Evolutionary conservation across 2,113 vertebrate species (phyloP).

Genomic region (Seriola quinqueradiata): DNA sequence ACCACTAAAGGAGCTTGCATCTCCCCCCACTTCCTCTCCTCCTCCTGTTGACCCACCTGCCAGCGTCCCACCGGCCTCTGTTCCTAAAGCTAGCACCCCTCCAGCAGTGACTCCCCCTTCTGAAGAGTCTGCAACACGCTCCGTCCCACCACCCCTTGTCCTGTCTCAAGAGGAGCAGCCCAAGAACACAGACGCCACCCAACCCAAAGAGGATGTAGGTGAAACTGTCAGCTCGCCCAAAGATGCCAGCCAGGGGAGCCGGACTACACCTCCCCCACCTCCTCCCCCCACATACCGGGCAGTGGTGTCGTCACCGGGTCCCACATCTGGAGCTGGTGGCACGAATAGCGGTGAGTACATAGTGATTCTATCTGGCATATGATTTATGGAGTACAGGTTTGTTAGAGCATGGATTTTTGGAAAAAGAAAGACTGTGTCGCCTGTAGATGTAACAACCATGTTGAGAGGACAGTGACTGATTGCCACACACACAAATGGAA

Average conservation of each 20-base stretch:
- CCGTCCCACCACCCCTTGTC: constrained; percentile 84
- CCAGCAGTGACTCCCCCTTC: constrained; percentile 41
- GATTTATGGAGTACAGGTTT: not conserved
- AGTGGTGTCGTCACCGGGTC: constrained; percentile 93
- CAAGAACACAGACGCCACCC: constrained; percentile 83
- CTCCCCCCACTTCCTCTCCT: constrained; percentile 40
- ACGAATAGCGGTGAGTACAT: constrained; percentile 88
- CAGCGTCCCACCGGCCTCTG: constrained; percentile 35
- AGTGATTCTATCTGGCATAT: not conserved
- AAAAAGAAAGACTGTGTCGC: not conserved
- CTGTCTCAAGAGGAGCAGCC: constrained; percentile 86
- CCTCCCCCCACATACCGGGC: constrained; percentile 96
- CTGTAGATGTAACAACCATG: not conserved
- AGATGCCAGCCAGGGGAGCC: constrained; percentile 86
- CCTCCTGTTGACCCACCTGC: constrained; percentile 39
- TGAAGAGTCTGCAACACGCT: constrained; percentile 74
- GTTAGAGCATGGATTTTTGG: not conserved
- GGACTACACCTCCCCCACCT: constrained; percentile 92
- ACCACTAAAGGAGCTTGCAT: constrained; percentile 50
- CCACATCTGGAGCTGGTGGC: constrained; percentile 85
- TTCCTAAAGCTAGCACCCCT: constrained; percentile 60
- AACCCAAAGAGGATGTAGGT: constrained; percentile 85
- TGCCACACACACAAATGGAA: not conserved
- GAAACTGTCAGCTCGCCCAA: constrained; percentile 89
- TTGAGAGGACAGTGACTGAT: not conserved